phyloP scores from a whole-genome alignment of 2,888 invertebrate genomes.

The Zygothrica quintamaculata region DNA sequence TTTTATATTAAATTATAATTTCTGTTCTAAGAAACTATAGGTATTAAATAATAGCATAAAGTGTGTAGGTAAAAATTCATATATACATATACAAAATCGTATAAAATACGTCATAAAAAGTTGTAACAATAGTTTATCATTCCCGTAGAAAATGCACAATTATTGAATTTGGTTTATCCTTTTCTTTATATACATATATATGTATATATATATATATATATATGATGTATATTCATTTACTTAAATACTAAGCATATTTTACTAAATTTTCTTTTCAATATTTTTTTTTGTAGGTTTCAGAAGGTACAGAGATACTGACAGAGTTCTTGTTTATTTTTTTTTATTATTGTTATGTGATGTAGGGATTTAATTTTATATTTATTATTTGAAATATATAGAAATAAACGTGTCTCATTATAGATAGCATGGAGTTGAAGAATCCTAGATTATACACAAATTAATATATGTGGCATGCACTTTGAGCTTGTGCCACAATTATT shows the following conservation, averaged over 20 bases:
- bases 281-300: slow-evolving; percentile 63
- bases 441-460: slow-evolving; percentile 29
- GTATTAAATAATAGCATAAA: slow-evolving; percentile 44
- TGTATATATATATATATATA: slow-evolving; percentile 40
- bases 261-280: too few species aligned
- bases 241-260: slow-evolving; percentile 61
- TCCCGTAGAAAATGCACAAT: slow-evolving; percentile 66
- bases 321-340: slow-evolving; percentile 45
- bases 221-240: slow-evolving; percentile 65
- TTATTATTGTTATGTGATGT: slow-evolving; percentile 21
- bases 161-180: slow-evolving; percentile 53
- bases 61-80: slow-evolving; percentile 61
- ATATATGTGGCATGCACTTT: slow-evolving; percentile 39
- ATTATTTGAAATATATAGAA: neutral
- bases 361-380: slow-evolving; percentile 8
- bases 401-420: too few species aligned
- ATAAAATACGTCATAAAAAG: slow-evolving; percentile 69
- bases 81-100: slow-evolving; percentile 75
- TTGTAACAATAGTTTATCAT: slow-evolving; percentile 58
- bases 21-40: slow-evolving; percentile 61
- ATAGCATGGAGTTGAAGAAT: slow-evolving; percentile 14
- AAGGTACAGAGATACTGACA: slow-evolving; percentile 82
- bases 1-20: slow-evolving; percentile 25
- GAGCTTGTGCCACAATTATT: slow-evolving; percentile 48
- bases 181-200: slow-evolving; percentile 22